Evolutionary conservation across 64 coral and sea anemone genomes (phyloP), one percentile per base, ranked within the genome.

Genomic region (Astreopora myriophthalma): DNA sequence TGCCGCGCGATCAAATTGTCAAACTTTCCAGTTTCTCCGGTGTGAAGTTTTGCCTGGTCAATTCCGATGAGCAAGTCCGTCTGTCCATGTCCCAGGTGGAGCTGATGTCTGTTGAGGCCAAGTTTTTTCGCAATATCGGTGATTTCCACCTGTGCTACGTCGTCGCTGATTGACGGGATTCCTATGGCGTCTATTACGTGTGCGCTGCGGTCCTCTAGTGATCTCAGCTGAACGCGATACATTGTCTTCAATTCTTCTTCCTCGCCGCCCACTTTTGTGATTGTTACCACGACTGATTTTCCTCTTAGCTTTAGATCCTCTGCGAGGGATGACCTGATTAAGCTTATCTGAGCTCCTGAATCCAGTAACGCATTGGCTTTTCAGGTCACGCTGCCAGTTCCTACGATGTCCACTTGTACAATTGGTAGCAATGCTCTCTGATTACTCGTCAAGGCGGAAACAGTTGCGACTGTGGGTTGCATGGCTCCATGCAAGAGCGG

Each of bases 161-260:
- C 39, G 5, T 42, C 39, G 39, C 39, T 42, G 39, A 42, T 42
- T 42, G 39, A 42, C 39, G 39, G 39, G 39, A 42, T 42, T 42
- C 9, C 39, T 42, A 9, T 42, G 39, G 1, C 57, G 3, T 61
- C 6, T 13, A 61, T 61, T 3, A 23, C 22, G 57, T 61, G 16
- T 4, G 22, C 14, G 22, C 57, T 61, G 57, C 22, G 22, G 22
- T 61, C 57, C 57, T 61, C 57, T 3, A 23, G 14, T 61, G 57
- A 61, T 61, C 57, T 20, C 16, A 61, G 8, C 22, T 23, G 57
- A 19, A 61, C 57, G 13, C 22, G 22, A 61, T 61, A 79, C 24
- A 35, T 77, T 28, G 87, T 79, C 35, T 46, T 89, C 87, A 78
- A 48, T 48, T 76, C 46, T 89, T 89, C 73, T 60, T 89, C 58